Base-by-base conservation (phyloP, 2,113 vertebrate genomes). In the Corythornis cristatus region DNA sequence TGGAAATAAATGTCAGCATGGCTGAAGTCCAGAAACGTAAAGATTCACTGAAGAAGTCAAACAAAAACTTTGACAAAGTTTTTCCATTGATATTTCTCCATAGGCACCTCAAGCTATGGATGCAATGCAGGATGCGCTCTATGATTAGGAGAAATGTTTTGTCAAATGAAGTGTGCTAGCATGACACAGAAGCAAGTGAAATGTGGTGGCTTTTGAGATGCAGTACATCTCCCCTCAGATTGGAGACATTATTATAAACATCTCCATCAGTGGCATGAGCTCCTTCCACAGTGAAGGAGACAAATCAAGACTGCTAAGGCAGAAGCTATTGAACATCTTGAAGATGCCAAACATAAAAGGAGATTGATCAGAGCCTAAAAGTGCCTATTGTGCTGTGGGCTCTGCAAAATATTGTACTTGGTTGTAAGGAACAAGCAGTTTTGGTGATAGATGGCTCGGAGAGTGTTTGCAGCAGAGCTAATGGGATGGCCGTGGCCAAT, bases 1-100 rank as follows among this genome's bases (percentile, higher is more conserved):
- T 5, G 12, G 75, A 86, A 96, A 91, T 94, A 96, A 93, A 88
- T 90, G 82, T 77, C 86, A 94, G 66, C 23, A 25, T 81, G 64
- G 61, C 70, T 64, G 28, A 12, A 72, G 51, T 71, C 87, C 95
- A 89, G 77, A 91, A 80, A 86, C 46, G 15, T 71, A 85, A 90
- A 90, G 91, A 76, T 58, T 64, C 56, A 15, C 48, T 33, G 31
- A 16, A 73, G 77, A 89, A 91, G 31, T 74, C 48, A 83, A 73
- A 89, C 21, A 40, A 11, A 92, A 92, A 68, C 51, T 74, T 37
- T 80, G 82, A 86, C 76, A 80, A 67, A 85, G 40, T 10, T 77
- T 73, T 91, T 67, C 46, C 15, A 8, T 37, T 73, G 71, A 31
- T 62, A 62, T 78, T 73, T 75, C 40, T 93, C 61, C 70, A 70